Evolutionary conservation across 2,797 vertebrate species (phyloP), one percentile per base, ranked within the genome.

Genomic region (Anguilla obscura): DNA sequence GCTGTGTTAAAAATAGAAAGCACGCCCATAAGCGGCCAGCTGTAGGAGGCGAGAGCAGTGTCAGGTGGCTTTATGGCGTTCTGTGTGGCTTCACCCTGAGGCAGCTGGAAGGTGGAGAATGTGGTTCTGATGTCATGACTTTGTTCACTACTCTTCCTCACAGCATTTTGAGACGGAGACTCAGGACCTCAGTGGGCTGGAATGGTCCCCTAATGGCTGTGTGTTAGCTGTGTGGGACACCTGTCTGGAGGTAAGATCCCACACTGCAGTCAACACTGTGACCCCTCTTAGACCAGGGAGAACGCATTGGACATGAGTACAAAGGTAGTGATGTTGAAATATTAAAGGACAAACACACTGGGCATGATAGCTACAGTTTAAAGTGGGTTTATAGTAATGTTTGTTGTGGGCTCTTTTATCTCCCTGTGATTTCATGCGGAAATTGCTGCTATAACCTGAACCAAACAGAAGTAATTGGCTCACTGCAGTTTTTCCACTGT

Each of bases 161-260:
- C 92, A 99, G 98, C 98, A 99, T 93, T 99, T 99, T 93, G 98
- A 98, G 86, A 97, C 97, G 0, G 98, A 99, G 89, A 99, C 98
- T 0, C 98, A 99, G 91, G 99, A 99, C 89, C 94, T 99, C 7
- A 94, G 95, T 0, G 98, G 98, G 85, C 92, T 99, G 36, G 97
- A 98, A 89, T 99, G 98, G 98, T 98, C 98, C 89, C 98, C 99
- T 0, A 99, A 99, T 0, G 96, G 98, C 91, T 99, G 98, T 85
- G 98, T 99, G 76, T 94, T 99, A 92, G 98, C 98, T 0, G 97
- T 88, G 0, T 99, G 98, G 98, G 99, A 99, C 89, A 96, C 95
- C 0, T 98, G 97, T 93, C 94, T 99, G 12, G 98, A 99, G 97
- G 99, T 99, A 94, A 89, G 93, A 87, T 36, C 52, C n/a, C 63